Base-by-base conservation (phyloP, 2,113 vertebrate species). In the Opisthocomus hoazin region DNA sequence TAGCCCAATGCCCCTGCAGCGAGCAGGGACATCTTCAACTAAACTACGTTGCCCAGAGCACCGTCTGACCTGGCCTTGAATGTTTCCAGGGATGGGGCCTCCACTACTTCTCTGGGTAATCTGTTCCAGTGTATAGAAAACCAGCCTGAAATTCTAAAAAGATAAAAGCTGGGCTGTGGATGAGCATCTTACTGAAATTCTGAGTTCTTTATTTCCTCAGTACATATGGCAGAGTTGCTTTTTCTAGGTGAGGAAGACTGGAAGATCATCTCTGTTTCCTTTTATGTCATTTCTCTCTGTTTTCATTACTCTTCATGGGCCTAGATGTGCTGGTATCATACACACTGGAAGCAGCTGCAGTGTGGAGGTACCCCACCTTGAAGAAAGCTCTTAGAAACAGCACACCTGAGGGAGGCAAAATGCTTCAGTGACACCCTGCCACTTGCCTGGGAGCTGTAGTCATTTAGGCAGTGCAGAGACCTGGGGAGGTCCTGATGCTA, bases 401-500 rank as follows among this genome's bases (percentile, higher is more conserved):
- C 45, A 61, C 37, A 34, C 4, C 5, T 34, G 27, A 73, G 30
- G 36, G 16, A 70, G 22, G 23, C 34, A 77, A 68, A 87, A 34
- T 13, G 23, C 19, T 80, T 12, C 80, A 60, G 32, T 9, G 51
- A 36, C 5, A 51, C 15, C 12, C 66, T 56, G 39, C 11, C 51
- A 10, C 56, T 51, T n/a, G 6, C 10, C 11, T 53, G 64, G 51
- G 41, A 65, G 24, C n/a, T 54, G 20, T 10, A 39, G 32, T n/a
- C 34, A 36, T 74, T 37, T 32, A 37, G 36, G 32, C 45, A 53
- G 27, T 24, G 41, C 29, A 87, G 30, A 83, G 29, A 46, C 7
- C 8, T 0, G 0, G 21, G n/a, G 37, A 70, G 27, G 4, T 26
- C 56, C 43, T 21, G 46, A 19, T 4, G 3, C 14, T 0, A 14